Evolutionary conservation across 2,888 invertebrate species (phyloP).

Genomic region (Steinernema hermaphroditum): DNA sequence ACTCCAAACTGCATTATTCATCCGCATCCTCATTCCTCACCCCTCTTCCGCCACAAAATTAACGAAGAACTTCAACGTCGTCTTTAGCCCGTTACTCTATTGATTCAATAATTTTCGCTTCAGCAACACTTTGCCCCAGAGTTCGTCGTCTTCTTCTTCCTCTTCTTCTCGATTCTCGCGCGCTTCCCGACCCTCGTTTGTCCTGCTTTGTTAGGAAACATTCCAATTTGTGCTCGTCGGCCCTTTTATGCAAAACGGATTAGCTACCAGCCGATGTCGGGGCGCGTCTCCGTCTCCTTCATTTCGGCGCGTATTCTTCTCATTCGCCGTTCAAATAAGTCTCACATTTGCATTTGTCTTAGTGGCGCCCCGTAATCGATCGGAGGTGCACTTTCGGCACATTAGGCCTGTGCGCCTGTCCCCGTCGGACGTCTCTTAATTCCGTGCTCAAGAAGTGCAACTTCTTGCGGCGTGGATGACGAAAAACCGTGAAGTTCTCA

Average conservation of each 20-base stretch:
- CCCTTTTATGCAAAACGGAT: slow-evolving; percentile 17
- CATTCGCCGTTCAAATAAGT: background rate
- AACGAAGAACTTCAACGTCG: background rate
- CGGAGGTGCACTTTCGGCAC: slow-evolving; percentile 2
- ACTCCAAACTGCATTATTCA: background rate
- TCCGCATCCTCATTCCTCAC: background rate
- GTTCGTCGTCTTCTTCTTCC: background rate
- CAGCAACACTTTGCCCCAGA: background rate
- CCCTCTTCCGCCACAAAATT: background rate
- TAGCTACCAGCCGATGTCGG: background rate
- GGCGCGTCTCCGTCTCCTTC: background rate
- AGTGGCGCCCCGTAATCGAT: slow-evolving; percentile 5
- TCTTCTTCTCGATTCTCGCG: background rate
- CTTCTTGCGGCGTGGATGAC: background rate
- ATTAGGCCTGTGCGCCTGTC: background rate
- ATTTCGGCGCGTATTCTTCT: background rate
- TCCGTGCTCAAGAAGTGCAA: background rate
- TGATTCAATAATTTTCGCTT: slow-evolving; percentile 13
- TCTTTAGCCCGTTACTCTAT: background rate
- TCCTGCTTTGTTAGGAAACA: slow-evolving; percentile 6
- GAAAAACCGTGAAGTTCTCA: slow-evolving; percentile 1
- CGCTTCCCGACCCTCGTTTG: background rate
- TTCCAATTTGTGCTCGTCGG: slow-evolving; percentile 6
- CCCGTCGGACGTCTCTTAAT: background rate
- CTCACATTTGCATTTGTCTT: slow-evolving; percentile 19